These are phyloP conservation scores for Masticophis lateralis DNA, from an alignment of 2,797 vertebrate species.

Conservation along the genomic window DNA sequence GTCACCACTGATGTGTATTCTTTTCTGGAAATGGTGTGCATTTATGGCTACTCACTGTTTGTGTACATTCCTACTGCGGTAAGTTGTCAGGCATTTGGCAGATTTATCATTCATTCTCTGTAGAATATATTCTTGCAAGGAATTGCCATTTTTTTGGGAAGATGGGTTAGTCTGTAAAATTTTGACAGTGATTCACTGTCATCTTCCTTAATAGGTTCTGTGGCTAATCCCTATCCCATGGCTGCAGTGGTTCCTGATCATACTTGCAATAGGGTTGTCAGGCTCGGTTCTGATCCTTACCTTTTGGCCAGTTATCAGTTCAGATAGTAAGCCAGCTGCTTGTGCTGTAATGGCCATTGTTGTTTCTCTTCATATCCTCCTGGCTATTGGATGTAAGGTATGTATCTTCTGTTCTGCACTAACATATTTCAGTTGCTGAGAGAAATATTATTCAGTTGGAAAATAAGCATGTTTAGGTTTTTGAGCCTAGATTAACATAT, in stretches of 20 bases:
- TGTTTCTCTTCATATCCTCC: conserved; percentile 77
- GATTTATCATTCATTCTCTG: background rate
- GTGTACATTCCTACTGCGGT: conserved; percentile 86
- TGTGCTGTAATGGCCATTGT: conserved; percentile 70
- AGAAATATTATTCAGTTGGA: background rate
- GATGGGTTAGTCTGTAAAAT: no score
- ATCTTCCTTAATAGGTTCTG: conserved; percentile 72
- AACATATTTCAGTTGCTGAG: background rate
- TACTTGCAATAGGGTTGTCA: conserved; percentile 77
- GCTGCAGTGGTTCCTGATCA: conserved; percentile 80
- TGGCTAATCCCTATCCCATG: conserved; percentile 79
- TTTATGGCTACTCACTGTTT: conserved; percentile 88
- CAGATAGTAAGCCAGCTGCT: conserved; percentile 76
- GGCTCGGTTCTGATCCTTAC: conserved; percentile 79
- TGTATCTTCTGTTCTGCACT: background rate
- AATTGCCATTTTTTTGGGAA: background rate
- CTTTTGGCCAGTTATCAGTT: conserved; percentile 81
- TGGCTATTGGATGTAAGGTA: conserved; percentile 86
- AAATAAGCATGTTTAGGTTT: background rate
- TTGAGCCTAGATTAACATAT: background rate
- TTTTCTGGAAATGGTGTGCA: conserved; percentile 85
- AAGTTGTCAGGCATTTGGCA: conserved; percentile 56
- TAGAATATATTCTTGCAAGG: background rate
- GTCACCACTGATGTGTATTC: conserved; percentile 75
- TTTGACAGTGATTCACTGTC: background rate